Percentiles rank a stretch among this genome's conserved stretches.
These are phyloP conservation scores for Setophaga kirtlandii DNA, from an alignment of 2,113 vertebrate species.

Conservation along the genomic window DNA sequence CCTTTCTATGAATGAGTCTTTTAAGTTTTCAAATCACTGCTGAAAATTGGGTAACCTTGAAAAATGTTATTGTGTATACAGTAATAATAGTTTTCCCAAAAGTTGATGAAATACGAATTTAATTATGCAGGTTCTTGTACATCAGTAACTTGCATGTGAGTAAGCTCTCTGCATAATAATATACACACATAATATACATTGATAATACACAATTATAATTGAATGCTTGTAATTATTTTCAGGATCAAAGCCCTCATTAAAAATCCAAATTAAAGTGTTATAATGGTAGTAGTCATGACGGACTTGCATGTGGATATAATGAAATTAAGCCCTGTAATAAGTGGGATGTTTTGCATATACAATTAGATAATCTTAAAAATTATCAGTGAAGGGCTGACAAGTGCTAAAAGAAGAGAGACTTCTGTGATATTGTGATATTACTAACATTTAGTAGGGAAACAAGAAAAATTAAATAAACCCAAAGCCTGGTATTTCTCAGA, in stretches of 20 bases:
- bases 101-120: background rate
- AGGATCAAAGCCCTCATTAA: slow-evolving; percentile 52
- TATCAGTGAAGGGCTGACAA: background rate
- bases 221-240: slow-evolving; percentile 51
- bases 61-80: background rate
- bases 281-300: slow-evolving; percentile 32
- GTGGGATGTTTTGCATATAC: slow-evolving; percentile 16
- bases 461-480: background rate
- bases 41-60: background rate
- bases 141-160: background rate
- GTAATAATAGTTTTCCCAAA: background rate
- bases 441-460: background rate
- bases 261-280: slow-evolving; percentile 26
- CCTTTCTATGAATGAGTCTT: background rate
- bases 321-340: slow-evolving; percentile 30
- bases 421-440: background rate
- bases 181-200: background rate
- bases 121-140: background rate
- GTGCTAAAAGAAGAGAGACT: background rate
- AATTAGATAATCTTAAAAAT: slow-evolving; percentile 27
- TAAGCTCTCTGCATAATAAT: background rate
- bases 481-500: background rate
- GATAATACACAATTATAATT: slow-evolving; percentile 11
- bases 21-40: background rate
- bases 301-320: background rate